phyloP scores from a whole-genome alignment of 2,888 invertebrate species.

The Glyphotaelius pellucidus region DNA sequence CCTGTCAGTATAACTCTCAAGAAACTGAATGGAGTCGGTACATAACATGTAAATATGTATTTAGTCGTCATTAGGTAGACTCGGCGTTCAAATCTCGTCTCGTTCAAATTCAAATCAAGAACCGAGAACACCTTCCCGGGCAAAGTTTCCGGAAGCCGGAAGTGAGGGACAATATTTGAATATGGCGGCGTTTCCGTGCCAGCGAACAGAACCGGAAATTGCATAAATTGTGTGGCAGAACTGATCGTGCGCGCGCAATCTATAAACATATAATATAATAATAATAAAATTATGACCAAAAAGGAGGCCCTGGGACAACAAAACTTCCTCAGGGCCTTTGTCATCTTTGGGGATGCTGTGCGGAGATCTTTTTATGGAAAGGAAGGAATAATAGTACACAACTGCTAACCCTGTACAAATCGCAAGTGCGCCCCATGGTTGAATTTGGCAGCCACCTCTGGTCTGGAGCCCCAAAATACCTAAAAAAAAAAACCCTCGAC shows the following conservation, averaged over 20 bases:
- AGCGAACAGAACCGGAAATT: conserved; percentile 37
- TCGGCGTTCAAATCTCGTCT: background rate
- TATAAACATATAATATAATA: too few species aligned
- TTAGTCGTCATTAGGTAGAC: background rate
- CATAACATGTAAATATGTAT: background rate
- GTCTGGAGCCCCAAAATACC: too few species aligned
- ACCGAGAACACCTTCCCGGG: background rate
- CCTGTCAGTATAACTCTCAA: background rate
- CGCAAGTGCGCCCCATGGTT: too few species aligned
- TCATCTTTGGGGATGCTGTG: too few species aligned
- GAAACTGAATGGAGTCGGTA: background rate
- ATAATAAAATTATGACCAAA: too few species aligned
- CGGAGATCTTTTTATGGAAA: too few species aligned
- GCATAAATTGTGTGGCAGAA: conserved; percentile 43
- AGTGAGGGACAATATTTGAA: conserved; percentile 53
- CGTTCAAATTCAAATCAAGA: background rate
- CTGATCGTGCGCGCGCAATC: conserved; percentile 7
- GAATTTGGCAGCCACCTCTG: too few species aligned
- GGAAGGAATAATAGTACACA: too few species aligned
- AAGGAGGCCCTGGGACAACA: too few species aligned
- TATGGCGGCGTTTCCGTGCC: background rate
- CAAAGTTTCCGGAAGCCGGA: conserved; percentile 14
- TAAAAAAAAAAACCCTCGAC: too few species aligned
- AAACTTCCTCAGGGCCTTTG: too few species aligned
- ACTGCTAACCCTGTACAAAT: too few species aligned